Evolutionary conservation across 2,113 vertebrate genomes (phyloP), one percentile per base, ranked within the genome.

Genomic region (Chamaetylas fuelleborni): DNA sequence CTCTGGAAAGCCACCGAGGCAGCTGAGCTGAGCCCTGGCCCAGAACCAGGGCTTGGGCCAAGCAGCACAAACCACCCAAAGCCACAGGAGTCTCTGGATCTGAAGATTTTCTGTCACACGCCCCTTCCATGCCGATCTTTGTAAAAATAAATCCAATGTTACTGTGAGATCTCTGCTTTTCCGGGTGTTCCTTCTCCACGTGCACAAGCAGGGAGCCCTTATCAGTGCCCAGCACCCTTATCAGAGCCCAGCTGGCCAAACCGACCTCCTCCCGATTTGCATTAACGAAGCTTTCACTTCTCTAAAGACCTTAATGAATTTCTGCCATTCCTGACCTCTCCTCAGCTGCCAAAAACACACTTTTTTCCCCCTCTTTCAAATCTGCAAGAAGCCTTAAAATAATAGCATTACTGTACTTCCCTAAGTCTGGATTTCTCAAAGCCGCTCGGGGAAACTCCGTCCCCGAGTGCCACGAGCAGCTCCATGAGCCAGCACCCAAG

Each of bases 291-390:
- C 90, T 95, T 96, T 93, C 91, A 45, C 92, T 94, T 93, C 90
- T 69, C 88, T 77, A 93, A 93, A 92, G 92, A 93, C 88, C 92
- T 95, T 88, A 65, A 87, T 29, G 67, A 92, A 86, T 90, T 94
- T 90, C 92, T 96, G 82, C 79, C 85, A 60, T 88, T 73, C 4
- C 12, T 81, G 71, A 81, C 88, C 90, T 86, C 71, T 69, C 71
- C 82, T 87, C 78, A 71, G 81, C 87, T 64, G 84, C 81, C 15
- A 2, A 70, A 2, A 42, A 86, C 43, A 51, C 72, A 6, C 40
- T 23, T 61, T 81, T 77, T 36, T 17, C 5, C 22, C 50, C 25
- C 58, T 19, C 45, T 70, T 64, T 74, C 64, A 50, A 66, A 72
- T 33, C 92, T 42, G 28, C 62, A 29, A 86, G 80, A 50, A 70